Conservation (phyloP, 2,113 vertebrate genomes). For the Pangasianodon hypophthalmus region DNA sequence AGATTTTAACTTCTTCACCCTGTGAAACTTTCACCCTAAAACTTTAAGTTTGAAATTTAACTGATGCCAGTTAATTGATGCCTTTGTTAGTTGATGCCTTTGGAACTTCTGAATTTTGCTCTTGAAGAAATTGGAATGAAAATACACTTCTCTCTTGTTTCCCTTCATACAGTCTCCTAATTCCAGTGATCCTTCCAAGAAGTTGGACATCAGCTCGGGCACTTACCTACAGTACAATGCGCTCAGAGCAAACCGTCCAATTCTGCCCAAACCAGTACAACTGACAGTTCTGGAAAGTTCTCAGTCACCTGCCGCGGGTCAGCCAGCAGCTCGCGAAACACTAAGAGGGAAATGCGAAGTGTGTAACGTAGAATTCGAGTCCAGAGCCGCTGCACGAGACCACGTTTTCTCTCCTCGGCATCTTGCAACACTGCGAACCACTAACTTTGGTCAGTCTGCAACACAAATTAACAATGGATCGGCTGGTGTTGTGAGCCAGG, state of each 20-base stretch:
- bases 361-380: conserved; percentile 84
- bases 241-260: conserved; percentile 77
- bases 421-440: conserved; percentile 81
- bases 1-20: neutral
- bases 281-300: conserved; percentile 66
- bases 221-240: conserved; percentile 79
- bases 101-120: neutral
- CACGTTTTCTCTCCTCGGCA: conserved; percentile 88
- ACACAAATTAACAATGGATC: conserved; percentile 69
- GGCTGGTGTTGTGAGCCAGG: conserved; percentile 61
- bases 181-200: conserved; percentile 63
- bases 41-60: neutral
- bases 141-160: conserved; percentile 5
- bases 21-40: neutral
- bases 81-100: neutral
- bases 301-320: conserved; percentile 63
- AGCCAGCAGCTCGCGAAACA: conserved; percentile 69
- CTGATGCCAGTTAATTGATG: too few relatives aligned
- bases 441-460: conserved; percentile 77
- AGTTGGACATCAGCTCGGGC: conserved; percentile 73
- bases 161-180: conserved; percentile 64
- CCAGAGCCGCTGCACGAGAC: conserved; percentile 83
- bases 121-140: neutral
- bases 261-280: conserved; percentile 79
- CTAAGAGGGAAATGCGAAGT: conserved; percentile 81